These are phyloP conservation scores for Rhagium mordax DNA, from an alignment of 2,888 invertebrate genomes.

Conservation along the genomic window DNA sequence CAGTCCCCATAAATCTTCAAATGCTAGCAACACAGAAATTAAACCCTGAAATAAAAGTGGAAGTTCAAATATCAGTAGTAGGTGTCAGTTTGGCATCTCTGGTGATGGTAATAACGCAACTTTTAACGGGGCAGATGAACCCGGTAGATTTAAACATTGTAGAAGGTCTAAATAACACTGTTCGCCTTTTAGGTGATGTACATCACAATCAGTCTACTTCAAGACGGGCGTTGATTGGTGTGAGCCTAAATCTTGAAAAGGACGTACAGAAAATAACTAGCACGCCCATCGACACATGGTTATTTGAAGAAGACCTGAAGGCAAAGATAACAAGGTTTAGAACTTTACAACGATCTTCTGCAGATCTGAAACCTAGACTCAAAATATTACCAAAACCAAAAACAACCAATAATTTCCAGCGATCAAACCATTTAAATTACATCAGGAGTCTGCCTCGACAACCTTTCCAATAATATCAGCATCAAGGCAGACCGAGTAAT, in stretches of 20 bases:
- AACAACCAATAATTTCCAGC: neutral
- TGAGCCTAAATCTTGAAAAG: constrained; percentile 11
- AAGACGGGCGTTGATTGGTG: constrained; percentile 20
- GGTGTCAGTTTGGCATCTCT: no score
- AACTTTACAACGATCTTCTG: constrained; percentile 14
- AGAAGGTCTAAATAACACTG: no score
- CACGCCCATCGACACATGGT: constrained; percentile 5
- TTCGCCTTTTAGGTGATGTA: neutral
- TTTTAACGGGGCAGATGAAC: no score
- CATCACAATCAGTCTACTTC: constrained; percentile 13
- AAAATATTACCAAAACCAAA: neutral
- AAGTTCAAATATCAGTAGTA: no score
- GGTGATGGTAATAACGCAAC: no score
- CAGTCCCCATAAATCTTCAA: no score
- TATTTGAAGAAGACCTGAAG: constrained; percentile 18
- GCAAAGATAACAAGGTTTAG: constrained; percentile 11
- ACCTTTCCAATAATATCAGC: constrained; percentile 2
- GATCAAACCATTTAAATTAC: constrained; percentile 30
- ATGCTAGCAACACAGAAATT: no score
- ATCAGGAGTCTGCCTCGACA: constrained; percentile 36
- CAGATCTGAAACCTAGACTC: constrained; percentile 16
- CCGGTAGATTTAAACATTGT: no score
- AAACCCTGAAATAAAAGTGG: no score
- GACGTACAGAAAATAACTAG: neutral
- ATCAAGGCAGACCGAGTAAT: constrained; percentile 22